These are phyloP conservation scores for Saiga tatarica DNA, from an alignment of 2,113 vertebrate genomes.

Conservation along the genomic window DNA sequence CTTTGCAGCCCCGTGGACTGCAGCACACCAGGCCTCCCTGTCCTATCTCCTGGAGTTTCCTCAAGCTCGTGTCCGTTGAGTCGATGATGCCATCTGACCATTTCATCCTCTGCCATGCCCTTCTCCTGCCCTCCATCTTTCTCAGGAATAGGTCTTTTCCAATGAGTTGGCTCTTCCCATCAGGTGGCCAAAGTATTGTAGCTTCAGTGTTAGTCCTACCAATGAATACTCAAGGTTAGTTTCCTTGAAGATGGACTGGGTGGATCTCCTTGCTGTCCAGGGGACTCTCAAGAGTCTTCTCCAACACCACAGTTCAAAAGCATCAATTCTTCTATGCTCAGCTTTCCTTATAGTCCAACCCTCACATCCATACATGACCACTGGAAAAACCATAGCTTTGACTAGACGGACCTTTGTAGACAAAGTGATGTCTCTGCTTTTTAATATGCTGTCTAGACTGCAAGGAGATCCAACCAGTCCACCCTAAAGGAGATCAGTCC, in stretches of 20 bases:
- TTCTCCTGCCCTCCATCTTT: neutral
- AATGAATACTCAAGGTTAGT: neutral
- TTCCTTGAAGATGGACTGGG: neutral
- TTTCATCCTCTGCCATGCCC: neutral
- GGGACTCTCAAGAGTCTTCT: neutral
- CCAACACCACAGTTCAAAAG: neutral
- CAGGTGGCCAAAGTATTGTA: neutral
- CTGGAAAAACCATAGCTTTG: neutral
- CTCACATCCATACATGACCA: neutral
- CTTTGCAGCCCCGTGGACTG: neutral
- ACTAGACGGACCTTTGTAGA: neutral
- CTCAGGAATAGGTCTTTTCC: neutral
- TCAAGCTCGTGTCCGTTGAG: neutral
- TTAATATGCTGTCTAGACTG: neutral
- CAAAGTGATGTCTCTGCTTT: neutral
- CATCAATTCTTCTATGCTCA: neutral
- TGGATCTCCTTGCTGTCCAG: neutral
- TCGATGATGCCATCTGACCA: neutral
- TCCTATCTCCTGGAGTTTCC: neutral
- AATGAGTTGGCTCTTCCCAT: neutral
- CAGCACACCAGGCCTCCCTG: neutral
- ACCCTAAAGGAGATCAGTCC: too few species aligned
- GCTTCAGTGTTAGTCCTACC: neutral
- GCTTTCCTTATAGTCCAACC: neutral
- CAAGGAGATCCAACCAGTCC: too few species aligned